Percentiles rank a stretch among this genome's conserved stretches.
Evolutionary conservation across 2,113 vertebrate genomes (phyloP).

Genomic region (Eptatretus burgeri): DNA sequence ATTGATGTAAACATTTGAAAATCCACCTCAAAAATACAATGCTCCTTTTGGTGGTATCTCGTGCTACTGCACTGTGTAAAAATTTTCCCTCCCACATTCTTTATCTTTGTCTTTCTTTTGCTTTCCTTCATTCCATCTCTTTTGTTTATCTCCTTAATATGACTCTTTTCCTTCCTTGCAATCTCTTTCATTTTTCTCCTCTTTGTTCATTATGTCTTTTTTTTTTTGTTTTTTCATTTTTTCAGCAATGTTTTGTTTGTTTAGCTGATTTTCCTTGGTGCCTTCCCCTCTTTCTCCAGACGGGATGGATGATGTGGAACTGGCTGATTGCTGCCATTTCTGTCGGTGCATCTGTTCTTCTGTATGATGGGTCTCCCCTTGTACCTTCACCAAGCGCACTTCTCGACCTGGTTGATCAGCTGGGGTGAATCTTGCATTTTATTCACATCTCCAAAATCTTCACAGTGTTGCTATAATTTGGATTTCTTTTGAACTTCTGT

Average conservation of each 20-base stretch:
- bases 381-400: conserved; percentile 47
- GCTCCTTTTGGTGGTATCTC: background rate
- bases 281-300: conserved; percentile 19
- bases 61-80: fast-evolving
- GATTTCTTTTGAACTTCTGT: background rate
- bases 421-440: conserved; percentile 30
- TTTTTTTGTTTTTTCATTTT: background rate
- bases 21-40: too few species aligned
- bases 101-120: background rate
- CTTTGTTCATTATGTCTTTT: background rate
- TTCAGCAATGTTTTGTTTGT: background rate
- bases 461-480: conserved; percentile 7
- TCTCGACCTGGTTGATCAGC: conserved; percentile 64
- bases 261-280: background rate
- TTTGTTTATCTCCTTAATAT: too few species aligned
- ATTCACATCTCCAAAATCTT: too few species aligned
- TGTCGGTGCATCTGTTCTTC: conserved; percentile 47
- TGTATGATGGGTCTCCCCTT: conserved; percentile 78
- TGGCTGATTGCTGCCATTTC: conserved; percentile 59
- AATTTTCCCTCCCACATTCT: background rate
- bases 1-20: too few species aligned
- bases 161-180: background rate
- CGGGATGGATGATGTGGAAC: conserved; percentile 99
- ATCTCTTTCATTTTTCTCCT: background rate
- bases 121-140: too few species aligned